These are phyloP conservation scores for Drosophila parvula DNA, from an alignment of 1,140 invertebrate species.

Conservation along the genomic window DNA sequence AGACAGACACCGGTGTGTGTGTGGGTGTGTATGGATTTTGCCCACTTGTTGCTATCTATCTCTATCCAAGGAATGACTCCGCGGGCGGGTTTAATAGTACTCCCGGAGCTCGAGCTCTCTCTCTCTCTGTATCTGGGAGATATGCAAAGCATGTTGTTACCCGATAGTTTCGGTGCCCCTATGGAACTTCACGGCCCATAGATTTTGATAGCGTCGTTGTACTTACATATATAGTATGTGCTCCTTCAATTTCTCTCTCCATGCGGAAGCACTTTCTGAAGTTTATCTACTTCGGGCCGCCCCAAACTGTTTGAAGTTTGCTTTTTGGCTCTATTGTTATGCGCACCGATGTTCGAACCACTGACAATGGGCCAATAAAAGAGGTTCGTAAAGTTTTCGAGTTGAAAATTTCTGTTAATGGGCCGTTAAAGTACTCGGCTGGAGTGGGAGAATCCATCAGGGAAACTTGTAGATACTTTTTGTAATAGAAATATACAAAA, in stretches of 20 bases:
- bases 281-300: constrained; percentile 13
- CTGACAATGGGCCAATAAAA: constrained; percentile 23
- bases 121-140: constrained; percentile 1
- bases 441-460: neutral
- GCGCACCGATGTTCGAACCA: constrained; percentile 7
- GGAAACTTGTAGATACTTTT: neutral
- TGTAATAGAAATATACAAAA: neutral
- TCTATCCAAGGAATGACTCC: constrained; percentile 10
- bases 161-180: constrained; percentile 44
- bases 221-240: neutral
- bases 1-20: constrained; percentile 26
- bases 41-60: constrained; percentile 56
- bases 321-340: constrained; percentile 17
- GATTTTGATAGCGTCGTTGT: constrained; percentile 41
- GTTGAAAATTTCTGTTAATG: neutral
- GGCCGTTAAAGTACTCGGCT: neutral
- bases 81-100: constrained; percentile 28
- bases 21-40: constrained; percentile 39
- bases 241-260: constrained; percentile 10
- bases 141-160: constrained; percentile 68
- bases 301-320: constrained; percentile 28
- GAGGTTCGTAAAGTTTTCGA: constrained; percentile 4
- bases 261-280: constrained; percentile 34
- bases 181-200: constrained; percentile 47
- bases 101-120: neutral